phyloP scores from a whole-genome alignment of 2,888 invertebrate species.

The Cephus spinipes region DNA sequence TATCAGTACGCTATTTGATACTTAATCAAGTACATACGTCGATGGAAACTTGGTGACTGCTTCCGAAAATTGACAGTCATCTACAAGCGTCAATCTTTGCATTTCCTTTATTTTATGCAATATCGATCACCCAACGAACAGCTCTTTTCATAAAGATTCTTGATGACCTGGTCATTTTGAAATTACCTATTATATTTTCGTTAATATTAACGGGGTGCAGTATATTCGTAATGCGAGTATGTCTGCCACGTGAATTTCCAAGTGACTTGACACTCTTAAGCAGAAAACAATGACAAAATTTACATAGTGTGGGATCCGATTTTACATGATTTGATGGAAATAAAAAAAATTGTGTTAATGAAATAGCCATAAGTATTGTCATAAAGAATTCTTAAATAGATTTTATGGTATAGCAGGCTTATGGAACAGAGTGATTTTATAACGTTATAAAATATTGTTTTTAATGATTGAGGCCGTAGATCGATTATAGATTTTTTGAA shows the following conservation, averaged over 20 bases:
- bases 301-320: not conserved
- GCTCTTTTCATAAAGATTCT: not conserved
- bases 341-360: not conserved
- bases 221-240: not conserved
- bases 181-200: not conserved
- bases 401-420: not conserved
- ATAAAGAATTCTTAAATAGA: not conserved
- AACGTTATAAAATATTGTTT: not conserved
- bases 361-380: not conserved
- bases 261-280: slow-evolving; percentile 13
- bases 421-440: not conserved
- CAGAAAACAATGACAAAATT: slow-evolving; percentile 34
- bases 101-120: not conserved
- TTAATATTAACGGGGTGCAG: not conserved
- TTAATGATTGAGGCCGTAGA: not conserved
- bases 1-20: not conserved
- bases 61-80: not conserved
- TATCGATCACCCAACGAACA: not conserved
- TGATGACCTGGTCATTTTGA: not conserved
- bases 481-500: not conserved
- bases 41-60: not conserved
- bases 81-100: not conserved
- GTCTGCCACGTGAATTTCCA: not conserved
- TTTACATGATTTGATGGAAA: slow-evolving; percentile 1
- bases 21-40: not conserved